These are phyloP conservation scores for Gasteruption jaculator DNA, from an alignment of 2,888 invertebrate genomes.

Conservation along the genomic window DNA sequence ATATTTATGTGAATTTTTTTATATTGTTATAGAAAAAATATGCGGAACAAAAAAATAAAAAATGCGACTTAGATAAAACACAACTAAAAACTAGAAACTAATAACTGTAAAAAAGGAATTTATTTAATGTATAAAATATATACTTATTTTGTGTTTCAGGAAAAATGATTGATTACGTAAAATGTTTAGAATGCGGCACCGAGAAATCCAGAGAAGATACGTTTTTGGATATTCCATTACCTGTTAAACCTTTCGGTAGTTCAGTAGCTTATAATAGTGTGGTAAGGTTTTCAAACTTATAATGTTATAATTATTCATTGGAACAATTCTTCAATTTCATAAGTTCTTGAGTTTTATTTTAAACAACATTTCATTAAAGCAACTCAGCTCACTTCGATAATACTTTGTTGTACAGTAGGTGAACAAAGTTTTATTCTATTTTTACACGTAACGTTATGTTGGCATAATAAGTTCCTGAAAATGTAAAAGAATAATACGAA, in stretches of 20 bases:
- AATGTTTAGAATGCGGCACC: constrained; percentile 78
- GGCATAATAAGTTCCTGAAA: too few relatives aligned
- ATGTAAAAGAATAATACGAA: too few relatives aligned
- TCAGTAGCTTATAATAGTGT: constrained; percentile 73
- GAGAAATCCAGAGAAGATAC: constrained; percentile 80
- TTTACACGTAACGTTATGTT: too few relatives aligned
- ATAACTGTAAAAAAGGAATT: neutral
- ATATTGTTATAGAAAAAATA: neutral
- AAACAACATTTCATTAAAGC: neutral
- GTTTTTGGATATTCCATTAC: constrained; percentile 81
- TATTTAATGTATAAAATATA: neutral
- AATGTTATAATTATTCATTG: constrained; percentile 4
- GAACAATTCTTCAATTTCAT: neutral
- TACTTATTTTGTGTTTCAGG: too few relatives aligned
- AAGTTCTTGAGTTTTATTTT: constrained; percentile 3
- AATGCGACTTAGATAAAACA: too few relatives aligned
- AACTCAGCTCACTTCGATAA: too few relatives aligned
- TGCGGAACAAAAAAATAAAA: constrained; percentile 1
- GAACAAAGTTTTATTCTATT: too few relatives aligned
- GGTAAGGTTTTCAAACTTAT: constrained; percentile 48
- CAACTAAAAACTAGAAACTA: too few relatives aligned
- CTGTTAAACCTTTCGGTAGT: constrained; percentile 79
- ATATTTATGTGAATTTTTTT: too few relatives aligned
- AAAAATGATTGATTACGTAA: constrained; percentile 84
- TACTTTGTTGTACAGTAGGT: too few relatives aligned